Evolutionary conservation across 2,113 vertebrate species (phyloP).

Genomic region (Serilophus lunatus): DNA sequence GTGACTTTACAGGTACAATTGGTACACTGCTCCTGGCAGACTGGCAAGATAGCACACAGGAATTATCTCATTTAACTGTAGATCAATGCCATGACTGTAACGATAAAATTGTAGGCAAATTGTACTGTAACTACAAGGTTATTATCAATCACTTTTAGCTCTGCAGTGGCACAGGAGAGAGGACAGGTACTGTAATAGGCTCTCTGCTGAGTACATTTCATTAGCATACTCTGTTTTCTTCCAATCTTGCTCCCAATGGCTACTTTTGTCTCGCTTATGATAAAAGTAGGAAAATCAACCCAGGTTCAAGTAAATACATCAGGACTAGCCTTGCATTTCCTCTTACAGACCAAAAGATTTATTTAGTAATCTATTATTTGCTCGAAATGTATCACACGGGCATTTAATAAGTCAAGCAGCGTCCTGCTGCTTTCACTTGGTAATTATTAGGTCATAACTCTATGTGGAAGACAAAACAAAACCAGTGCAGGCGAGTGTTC

Average conservation of each 20-base stretch:
- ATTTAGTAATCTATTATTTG: neutral
- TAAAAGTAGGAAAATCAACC: neutral
- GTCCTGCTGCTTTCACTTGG: neutral
- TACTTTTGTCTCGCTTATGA: slow-evolving; percentile 17
- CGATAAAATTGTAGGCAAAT: slow-evolving; percentile 53
- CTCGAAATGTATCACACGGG: neutral
- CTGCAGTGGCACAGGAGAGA: slow-evolving; percentile 6
- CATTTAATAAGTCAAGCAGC: neutral
- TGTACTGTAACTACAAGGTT: slow-evolving; percentile 41
- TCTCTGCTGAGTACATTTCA: slow-evolving; percentile 13
- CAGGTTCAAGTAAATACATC: neutral
- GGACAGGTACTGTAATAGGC: slow-evolving; percentile 11
- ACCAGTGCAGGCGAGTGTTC: neutral
- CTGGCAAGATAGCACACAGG: slow-evolving; percentile 30
- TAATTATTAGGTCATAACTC: neutral
- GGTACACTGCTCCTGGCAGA: slow-evolving; percentile 1
- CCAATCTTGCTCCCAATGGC: neutral
- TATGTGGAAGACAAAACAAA: neutral
- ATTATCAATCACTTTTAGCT: slow-evolving; percentile 63
- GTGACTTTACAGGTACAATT: neutral
- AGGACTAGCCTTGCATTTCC: neutral
- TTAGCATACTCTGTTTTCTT: slow-evolving; percentile 27
- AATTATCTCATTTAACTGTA: slow-evolving; percentile 64
- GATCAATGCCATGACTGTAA: slow-evolving; percentile 45
- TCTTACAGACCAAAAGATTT: neutral